Evolutionary conservation across 2,113 vertebrate species (phyloP).

Genomic region (Hirundichthys speculiger): DNA sequence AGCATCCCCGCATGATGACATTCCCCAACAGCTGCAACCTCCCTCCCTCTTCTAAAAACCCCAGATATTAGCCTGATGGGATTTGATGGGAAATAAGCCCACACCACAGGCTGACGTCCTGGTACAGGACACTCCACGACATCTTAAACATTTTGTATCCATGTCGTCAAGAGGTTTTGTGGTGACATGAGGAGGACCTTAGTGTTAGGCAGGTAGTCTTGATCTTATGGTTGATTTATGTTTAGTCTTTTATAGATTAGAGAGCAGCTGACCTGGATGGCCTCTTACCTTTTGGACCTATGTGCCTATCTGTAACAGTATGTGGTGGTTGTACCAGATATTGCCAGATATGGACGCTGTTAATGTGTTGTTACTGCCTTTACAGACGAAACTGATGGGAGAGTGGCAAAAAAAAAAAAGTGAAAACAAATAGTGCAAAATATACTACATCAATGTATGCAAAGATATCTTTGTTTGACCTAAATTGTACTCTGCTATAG

Average conservation of each 20-base stretch:
- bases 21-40: too few species aligned
- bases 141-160: too few species aligned
- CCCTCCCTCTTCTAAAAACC: too few species aligned
- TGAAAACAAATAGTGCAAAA: conserved; percentile 7
- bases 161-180: too few species aligned
- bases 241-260: conserved; percentile 8
- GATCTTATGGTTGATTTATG: too few species aligned
- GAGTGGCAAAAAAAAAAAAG: background rate
- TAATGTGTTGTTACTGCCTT: conserved; percentile 55
- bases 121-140: too few species aligned
- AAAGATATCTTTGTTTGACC: conserved; percentile 25
- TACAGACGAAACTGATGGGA: conserved; percentile 29
- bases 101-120: too few species aligned
- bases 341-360: conserved; percentile 26
- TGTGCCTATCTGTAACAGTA: conserved; percentile 49
- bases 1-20: too few species aligned
- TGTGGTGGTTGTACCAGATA: conserved; percentile 21
- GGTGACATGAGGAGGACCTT: too few species aligned
- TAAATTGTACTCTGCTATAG: conserved; percentile 27
- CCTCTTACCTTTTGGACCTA: conserved; percentile 55
- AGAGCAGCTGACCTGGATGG: conserved; percentile 7
- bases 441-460: conserved; percentile 10
- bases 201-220: too few species aligned
- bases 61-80: too few species aligned
- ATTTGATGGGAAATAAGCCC: too few species aligned